Evolutionary conservation across 2,888 invertebrate genomes (phyloP), one percentile per base, ranked within the genome.

Genomic region (Sipha maydis): DNA sequence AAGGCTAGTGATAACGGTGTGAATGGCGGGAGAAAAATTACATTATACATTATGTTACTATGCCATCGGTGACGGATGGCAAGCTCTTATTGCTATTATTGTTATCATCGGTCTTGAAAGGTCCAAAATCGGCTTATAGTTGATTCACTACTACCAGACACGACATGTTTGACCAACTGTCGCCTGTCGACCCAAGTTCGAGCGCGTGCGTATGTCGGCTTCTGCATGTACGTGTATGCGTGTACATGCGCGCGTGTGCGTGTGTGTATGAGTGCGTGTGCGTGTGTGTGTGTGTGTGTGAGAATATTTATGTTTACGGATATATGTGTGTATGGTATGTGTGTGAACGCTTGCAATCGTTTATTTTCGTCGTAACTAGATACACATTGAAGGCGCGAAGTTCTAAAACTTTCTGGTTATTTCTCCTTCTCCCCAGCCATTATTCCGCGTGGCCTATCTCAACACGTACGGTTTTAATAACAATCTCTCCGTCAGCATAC

Each of bases 81-180:
- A 3, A 4, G 7, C 61, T 21, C 61, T 21, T 61, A 61, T 61
- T 61, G 61, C 25, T 25, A 25, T 21, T 8, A 25, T 56, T 54
- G 48, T 78, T 21, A 31, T 78, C 54, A 61, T 34, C 61, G 79
- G 61, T 61, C 38, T 8, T 7, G 61, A n/a, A 11, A 69, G 69
- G 69, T 69, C 69, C 69, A 9, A 69, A n/a, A 69, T 69, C 69
- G n/a, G n/a, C n/a, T 69, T 38, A 56, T 67, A 9, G 21, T 61
- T 19, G 79, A 48, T 9, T n/a, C 25, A 4, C 61, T 31, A 14
- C 25, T 54, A 17, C 17, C 67, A 28, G 25, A 2, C n/a, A 2
- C 80, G 28, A 19, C 41, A 17, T 69, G 80, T 80, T 69, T n/a
- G 41, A 41, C 80, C 80, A 80, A 69, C 38, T 80, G 80, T 69